Base-by-base conservation (phyloP, 2,113 vertebrate species). In the Gopherus evgoodei region DNA sequence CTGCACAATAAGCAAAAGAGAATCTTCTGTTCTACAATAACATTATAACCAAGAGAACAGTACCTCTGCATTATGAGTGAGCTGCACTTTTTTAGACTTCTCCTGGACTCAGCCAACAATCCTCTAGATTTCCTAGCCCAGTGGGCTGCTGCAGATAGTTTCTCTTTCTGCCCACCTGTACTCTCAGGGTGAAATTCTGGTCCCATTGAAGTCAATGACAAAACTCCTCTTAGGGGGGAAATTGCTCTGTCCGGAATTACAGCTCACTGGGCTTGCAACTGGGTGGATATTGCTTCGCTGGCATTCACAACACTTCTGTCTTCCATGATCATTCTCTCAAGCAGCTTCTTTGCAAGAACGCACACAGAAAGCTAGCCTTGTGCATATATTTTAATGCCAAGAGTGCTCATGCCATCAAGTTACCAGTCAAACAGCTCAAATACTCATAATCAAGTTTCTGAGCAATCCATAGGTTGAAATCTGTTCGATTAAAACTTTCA, bases 91-190 rank as follows among this genome's bases (percentile, higher is more conserved):
- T 86, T 87, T 76, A 76, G 12, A 24, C 12, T 44, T 84, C 88
- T 94, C 85, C 97, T 96, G 89, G 87, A 95, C 47, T 90, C 90
- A 92, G 92, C 89, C 89, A 91, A 88, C 85, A 94, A 95, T 91
- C 62, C 93, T 81, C 87, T 96, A 93, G 84, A 82, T 84, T 95
- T 90, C 90, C 0, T 2, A 94, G 89, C 87, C 93, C 93, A 92
- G 93, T 83, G 86, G 91, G 85, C 85, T 92, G 92, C 95, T 95
- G 50, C 88, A 94, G 89, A 92, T 90, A 95, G 83, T 76, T 95
- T 91, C 88, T 92, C 93, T 96, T 89, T 85, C 91, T 91, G 42
- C 89, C 88, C 75, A 95, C 87, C 65, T 87, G 72, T 62, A 88
- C 65, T 85, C 86, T 90, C 0, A 0, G 54, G 86, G 42, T 96